Evolutionary conservation across 1,140 invertebrate genomes (phyloP).

Genomic region (Ceratitis capitata): DNA sequence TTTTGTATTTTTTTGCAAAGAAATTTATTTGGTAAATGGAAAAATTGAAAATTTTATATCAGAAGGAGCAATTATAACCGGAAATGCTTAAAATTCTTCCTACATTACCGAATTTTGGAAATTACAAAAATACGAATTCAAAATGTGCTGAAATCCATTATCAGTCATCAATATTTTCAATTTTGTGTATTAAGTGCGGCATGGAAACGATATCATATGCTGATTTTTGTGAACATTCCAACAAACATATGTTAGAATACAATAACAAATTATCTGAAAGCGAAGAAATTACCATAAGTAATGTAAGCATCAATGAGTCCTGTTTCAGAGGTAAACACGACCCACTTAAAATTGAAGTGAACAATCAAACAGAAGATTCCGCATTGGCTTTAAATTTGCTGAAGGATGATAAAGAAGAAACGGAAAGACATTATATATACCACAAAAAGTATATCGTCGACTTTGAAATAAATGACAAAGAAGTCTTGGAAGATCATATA

Average conservation of each 20-base stretch:
- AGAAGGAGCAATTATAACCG: not conserved
- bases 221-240: constrained; percentile 43
- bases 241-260: constrained; percentile 34
- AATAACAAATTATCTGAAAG: not conserved
- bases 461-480: not conserved
- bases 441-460: too few species aligned
- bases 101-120: not conserved
- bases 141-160: constrained; percentile 51
- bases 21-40: not conserved
- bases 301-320: not conserved
- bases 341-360: not conserved
- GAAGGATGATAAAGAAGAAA: not conserved
- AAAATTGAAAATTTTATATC: not conserved
- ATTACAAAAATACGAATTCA: not conserved
- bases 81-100: not conserved
- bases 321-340: not conserved
- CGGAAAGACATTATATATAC: not conserved
- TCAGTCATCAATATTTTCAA: constrained; percentile 40
- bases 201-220: constrained; percentile 24
- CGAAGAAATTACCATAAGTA: not conserved
- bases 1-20: not conserved
- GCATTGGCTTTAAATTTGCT: not conserved
- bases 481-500: not conserved
- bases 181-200: constrained; percentile 46
- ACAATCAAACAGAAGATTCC: not conserved